Percentiles rank a stretch among this genome's conserved stretches.
These are phyloP conservation scores for Cryptocheilus praepositus DNA, from an alignment of 2,888 invertebrate genomes.

Conservation along the genomic window DNA sequence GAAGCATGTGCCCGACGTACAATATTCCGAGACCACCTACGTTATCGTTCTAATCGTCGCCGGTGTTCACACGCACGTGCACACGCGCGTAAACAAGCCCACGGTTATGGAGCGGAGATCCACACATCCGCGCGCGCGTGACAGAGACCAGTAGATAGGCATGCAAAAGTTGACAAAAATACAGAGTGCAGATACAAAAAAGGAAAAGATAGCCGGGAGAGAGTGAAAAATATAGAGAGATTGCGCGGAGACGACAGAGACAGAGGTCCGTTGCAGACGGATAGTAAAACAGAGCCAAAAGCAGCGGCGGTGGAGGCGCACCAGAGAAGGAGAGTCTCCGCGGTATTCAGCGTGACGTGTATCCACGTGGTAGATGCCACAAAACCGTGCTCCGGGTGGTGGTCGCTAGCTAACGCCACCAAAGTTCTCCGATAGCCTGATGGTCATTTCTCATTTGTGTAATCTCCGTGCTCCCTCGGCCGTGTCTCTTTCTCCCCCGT, in stretches of 20 bases:
- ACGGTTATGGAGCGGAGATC: neutral
- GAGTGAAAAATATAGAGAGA: conserved; percentile 2
- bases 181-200: neutral
- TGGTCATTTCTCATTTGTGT: conserved; percentile 74
- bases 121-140: neutral
- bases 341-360: conserved; percentile 38
- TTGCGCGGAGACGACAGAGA: neutral
- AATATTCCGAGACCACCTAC: too few relatives aligned
- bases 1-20: too few relatives aligned
- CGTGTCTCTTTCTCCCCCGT: neutral
- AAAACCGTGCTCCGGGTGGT: conserved; percentile 49
- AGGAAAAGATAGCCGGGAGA: neutral
- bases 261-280: too few relatives aligned
- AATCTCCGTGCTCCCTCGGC: conserved; percentile 62
- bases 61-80: too few relatives aligned
- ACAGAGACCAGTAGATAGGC: neutral
- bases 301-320: conserved; percentile 8
- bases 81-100: neutral
- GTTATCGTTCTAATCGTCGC: too few relatives aligned
- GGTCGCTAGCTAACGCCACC: conserved; percentile 36
- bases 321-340: conserved; percentile 29
- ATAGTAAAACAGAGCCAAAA: too few relatives aligned
- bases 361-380: conserved; percentile 54
- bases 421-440: conserved; percentile 68
- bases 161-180: conserved; percentile 9